Evolutionary conservation across 2,113 vertebrate genomes (phyloP), one percentile per base, ranked within the genome.

Genomic region (Dipodomys merriami): DNA sequence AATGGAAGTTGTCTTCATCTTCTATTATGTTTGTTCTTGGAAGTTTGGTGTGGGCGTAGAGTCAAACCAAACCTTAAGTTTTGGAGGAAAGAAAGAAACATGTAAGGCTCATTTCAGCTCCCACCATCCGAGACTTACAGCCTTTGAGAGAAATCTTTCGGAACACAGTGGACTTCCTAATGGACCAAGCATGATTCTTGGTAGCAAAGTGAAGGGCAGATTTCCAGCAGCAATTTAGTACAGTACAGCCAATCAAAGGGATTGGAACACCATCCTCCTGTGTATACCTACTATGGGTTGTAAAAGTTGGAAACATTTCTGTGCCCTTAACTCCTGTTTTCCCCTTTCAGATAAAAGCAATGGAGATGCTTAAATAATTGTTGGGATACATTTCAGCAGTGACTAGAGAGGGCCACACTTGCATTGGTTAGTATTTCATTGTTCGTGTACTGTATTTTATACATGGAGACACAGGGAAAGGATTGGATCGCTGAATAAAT

Each of bases 371-470:
- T 93, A 94, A 85, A 85, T 53, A 92, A 83, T 86, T 69, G 29
- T 64, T 77, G 67, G 22, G 74, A 82, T 93, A 20, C 20, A 39
- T 83, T 97, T 94, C 95, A 89, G 7, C 44, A 95, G 0, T 69
- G 74, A 92, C 88, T 93, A 93, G 80, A 65, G 39, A 88, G 57
- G 57, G 91, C 7, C 67, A 90, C 93, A 46, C 39, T 33, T 72
- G 67, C 92, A 91, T 60, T 72, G 78, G 82, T 93, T 97, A 95
- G 96, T 94, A 96, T 92, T 68, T 53, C 95, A 85, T 89, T 96
- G 96, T 95, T 94, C 83, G 72, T 71, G 67, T 68, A 84, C 82
- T 94, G 76, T 46, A 72, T 95, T 95, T 95, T 90, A 64, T 81
- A 83, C 57, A 22, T 20, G 88, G 96, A 94, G 65, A 72, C n/a